Conservation (phyloP, 2,113 vertebrate species). For the Rattus norvegicus region DNA sequence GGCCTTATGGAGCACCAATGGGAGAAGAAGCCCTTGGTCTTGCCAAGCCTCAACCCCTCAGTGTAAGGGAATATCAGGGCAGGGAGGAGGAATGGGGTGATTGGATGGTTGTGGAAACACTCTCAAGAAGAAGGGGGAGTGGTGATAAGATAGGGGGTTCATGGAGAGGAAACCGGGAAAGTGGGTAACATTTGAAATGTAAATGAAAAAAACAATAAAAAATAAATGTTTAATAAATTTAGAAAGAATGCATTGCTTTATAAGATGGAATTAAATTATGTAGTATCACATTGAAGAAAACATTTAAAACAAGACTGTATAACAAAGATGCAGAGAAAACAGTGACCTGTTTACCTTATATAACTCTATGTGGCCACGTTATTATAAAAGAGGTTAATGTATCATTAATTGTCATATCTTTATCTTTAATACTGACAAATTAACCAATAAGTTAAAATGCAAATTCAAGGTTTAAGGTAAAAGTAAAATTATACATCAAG, state of each 20-base stretch:
- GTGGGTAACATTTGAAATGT: too few relatives aligned
- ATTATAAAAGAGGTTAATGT: background rate
- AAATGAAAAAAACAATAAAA: too few relatives aligned
- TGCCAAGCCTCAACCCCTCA: too few relatives aligned
- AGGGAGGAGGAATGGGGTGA: too few relatives aligned
- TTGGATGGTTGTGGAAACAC: too few relatives aligned
- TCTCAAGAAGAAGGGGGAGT: too few relatives aligned
- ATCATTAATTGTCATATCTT: background rate
- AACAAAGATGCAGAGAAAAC: slow-evolving; percentile 4
- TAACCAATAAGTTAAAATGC: background rate
- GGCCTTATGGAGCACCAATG: too few relatives aligned
- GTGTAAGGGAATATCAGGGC: too few relatives aligned
- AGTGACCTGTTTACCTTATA: background rate
- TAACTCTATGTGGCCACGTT: background rate
- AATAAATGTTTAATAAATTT: too few relatives aligned
- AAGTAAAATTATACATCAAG: slow-evolving; percentile 12
- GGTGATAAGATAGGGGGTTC: too few relatives aligned
- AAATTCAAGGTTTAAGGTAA: background rate
- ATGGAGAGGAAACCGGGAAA: too few relatives aligned
- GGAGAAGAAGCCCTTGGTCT: too few relatives aligned
- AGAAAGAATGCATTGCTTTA: background rate
- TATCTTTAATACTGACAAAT: background rate
- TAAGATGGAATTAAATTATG: background rate
- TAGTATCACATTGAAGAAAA: background rate
- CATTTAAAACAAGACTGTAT: background rate